Evolutionary conservation across 2,113 vertebrate species (phyloP).

Genomic region (Eulemur macaco): DNA sequence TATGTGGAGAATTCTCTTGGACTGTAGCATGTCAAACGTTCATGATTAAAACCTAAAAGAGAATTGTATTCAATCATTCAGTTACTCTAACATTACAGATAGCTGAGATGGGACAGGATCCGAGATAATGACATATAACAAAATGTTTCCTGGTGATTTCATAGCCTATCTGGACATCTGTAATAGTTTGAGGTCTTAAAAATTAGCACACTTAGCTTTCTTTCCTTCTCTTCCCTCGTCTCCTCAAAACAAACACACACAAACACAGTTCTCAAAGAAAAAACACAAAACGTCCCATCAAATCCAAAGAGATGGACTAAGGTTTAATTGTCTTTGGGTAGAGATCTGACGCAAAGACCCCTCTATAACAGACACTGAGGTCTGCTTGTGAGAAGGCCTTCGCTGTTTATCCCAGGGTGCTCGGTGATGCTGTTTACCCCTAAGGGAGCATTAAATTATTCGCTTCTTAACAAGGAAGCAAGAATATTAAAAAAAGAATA

Average conservation of each 20-base stretch:
- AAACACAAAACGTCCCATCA: not conserved
- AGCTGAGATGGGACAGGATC: not conserved
- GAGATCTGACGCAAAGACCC: not conserved
- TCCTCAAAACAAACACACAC: not conserved
- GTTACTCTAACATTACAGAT: not conserved
- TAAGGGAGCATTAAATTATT: not conserved
- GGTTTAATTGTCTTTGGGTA: not conserved
- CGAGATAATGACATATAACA: not conserved
- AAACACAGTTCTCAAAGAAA: not conserved
- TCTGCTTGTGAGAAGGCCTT: not conserved
- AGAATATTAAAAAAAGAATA: not conserved
- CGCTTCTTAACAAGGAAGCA: not conserved
- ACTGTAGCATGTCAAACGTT: not conserved
- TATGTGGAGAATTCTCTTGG: not conserved
- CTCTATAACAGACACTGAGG: no score
- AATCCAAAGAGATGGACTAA: not conserved
- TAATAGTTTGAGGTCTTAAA: not conserved
- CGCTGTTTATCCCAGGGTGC: not conserved
- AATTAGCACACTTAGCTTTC: not conserved
- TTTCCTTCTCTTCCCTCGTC: not conserved
- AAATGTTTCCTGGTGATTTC: not conserved
- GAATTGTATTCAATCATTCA: not conserved
- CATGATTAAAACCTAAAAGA: not conserved
- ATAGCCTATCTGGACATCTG: not conserved
- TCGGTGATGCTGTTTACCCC: not conserved